Evolutionary conservation across 2,888 invertebrate species (phyloP), one percentile per base, ranked within the genome.

Genomic region (Acanthoscelides obtectus): DNA sequence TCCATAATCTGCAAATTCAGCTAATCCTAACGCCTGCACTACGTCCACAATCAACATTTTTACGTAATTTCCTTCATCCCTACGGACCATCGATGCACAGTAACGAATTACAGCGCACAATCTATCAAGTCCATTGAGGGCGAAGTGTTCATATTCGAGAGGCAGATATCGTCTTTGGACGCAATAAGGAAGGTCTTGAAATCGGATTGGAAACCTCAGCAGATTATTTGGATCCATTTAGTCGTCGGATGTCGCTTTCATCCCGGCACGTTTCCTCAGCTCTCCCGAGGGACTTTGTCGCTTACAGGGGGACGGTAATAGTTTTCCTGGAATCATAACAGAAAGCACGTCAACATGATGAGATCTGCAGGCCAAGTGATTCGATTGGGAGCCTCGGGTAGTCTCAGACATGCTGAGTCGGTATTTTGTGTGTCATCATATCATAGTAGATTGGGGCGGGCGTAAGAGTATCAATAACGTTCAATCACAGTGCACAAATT

Each of bases 161-260:
- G 75, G 75, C 72, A 72, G 72, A 74, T 76, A 77, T 72, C 75
- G 79, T 76, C 45, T 45, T 45, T 45, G 45, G 77, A 81, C 75
- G 80, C 81, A 81, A 81, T 82, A 82, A 82, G 82, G 80, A 79
- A 78, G 78, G 79, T 76, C 79, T 77, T 77, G 76, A 82, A 82
- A 82, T 82, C 81, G 80, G 80, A 82, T 83, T 81, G 81, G 80
- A 81, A 82, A 82, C 82, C 81, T 81, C 81, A 80, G 80, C 81
- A 81, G 82, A 83, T 83, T 83, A 83, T 81, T 81, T 80, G 81
- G 81, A 82, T 82, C 80, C 81, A 80, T 77, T 78, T 77, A 78
- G 77, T 77, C 76, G 79, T 78, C 79, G 77, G 72, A 77, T 73
- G 69, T 69, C 68, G 70, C 45, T 45, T 45, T 45, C 12, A 1